Base-by-base conservation (phyloP, 1,140 invertebrate species). In the Cydia amplana region DNA sequence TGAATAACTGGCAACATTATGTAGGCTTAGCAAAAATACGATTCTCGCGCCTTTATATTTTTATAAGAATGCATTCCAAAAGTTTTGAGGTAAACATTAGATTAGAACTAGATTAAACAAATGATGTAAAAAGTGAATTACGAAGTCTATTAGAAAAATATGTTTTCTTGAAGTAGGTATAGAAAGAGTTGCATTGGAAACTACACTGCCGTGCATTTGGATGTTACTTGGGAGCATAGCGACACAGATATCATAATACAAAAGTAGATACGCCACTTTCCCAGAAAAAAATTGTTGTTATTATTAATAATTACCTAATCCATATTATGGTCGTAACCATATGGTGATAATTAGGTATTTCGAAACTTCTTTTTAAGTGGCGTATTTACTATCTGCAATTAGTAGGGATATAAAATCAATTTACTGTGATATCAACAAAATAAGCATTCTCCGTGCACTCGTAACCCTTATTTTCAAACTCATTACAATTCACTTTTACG, bases 131-230 rank as follows among this genome's bases (percentile, higher is more conserved):
- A 76, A 79, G 78, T 79, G 78, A 77, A 83, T 81, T 83, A 78
- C 70, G 63, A 49, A 73, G 82, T 79, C 76, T 79, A 76, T 85
- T 90, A 87, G 86, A 90, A 90, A 90, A 91, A 90, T 89, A 91
- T 84, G 86, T 80, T 78, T 89, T 87, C 80, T 67, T 87, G 86
- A 85, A 78, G 70, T 80, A 79, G 67, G 65, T 80, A 82, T 87
- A 88, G 85, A 88, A 84, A 87, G 85, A 83, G 74, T 83, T 86
- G 85, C 79, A 82, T 83, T 84, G 79, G 80, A 85, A 83, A 85
- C 78, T 63, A 77, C 81, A 75, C 67, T 75, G 18, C 70, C 75
- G 60, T 82, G 81, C 81, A 80, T 79, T 43, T 79, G 65, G 36
- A 72, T 77, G 36, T 74, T 75, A 75, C 36, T 74, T 76, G 55